A percentile compares a stretch with the other conserved stretches of the same genome.
These are phyloP conservation scores for Cyaniris semiargus DNA, from an alignment of 2,888 invertebrate genomes.

Conservation along the genomic window DNA sequence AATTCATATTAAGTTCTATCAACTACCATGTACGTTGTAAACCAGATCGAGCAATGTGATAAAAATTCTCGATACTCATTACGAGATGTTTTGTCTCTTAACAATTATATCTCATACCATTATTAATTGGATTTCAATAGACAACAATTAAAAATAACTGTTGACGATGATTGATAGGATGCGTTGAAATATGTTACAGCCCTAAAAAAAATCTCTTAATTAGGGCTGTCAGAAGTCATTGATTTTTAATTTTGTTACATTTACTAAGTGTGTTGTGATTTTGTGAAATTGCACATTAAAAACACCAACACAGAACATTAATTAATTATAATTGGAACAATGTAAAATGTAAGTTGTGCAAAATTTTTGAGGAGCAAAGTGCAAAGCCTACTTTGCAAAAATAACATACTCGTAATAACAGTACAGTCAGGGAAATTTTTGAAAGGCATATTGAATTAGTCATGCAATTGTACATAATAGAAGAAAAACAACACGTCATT, in stretches of 20 bases:
- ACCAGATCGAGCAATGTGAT: not conserved
- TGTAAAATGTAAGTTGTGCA: not conserved
- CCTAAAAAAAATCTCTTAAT: not conserved
- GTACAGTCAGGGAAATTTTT: not conserved
- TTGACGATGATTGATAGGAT: constrained; percentile 40
- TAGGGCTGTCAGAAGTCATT: constrained; percentile 8
- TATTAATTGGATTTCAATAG: constrained; percentile 39
- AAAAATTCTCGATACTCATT: constrained; percentile 12
- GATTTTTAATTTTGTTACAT: not conserved
- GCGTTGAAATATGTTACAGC: not conserved
- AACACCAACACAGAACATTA: not conserved
- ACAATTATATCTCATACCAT: constrained; percentile 25
- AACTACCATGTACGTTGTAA: not conserved
- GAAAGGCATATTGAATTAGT: not conserved
- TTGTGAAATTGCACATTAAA: not conserved
- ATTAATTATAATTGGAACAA: not conserved
- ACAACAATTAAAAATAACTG: constrained; percentile 38
- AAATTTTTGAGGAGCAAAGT: not conserved
- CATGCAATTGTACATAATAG: not conserved
- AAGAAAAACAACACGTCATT: constrained; percentile 1
- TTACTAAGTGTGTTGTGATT: not conserved
- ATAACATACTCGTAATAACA: not conserved
- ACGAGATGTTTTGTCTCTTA: not conserved
- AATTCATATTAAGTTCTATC: not conserved
- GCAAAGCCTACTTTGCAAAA: not conserved